A percentile compares a stretch with the other conserved stretches of the same genome.
Conservation (phyloP, 2,113 vertebrate species). For the Falco punctatus region DNA sequence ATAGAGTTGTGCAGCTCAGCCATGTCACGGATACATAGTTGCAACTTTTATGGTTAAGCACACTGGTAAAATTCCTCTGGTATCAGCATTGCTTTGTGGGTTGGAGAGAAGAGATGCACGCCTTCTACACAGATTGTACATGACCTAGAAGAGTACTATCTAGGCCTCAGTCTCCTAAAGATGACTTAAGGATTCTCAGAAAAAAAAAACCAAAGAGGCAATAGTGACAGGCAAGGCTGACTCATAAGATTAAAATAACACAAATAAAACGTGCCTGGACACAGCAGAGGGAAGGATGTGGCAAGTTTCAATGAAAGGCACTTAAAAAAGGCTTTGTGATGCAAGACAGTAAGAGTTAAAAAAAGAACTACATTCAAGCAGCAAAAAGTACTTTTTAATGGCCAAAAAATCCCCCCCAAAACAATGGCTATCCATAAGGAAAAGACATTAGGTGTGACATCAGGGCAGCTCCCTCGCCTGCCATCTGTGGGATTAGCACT, state of each 20-base stretch:
- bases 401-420: neutral
- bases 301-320: neutral
- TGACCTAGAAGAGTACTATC: neutral
- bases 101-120: neutral
- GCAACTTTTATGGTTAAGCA: no score
- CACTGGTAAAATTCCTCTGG: no score
- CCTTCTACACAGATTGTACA: neutral
- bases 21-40: no score
- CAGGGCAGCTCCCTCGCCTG: neutral
- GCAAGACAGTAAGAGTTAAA: constrained; percentile 8
- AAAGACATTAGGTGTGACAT: constrained; percentile 24
- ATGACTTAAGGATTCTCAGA: neutral
- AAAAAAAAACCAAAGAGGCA: neutral
- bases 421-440: constrained; percentile 44
- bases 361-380: neutral
- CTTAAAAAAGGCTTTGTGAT: constrained; percentile 6
- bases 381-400: neutral
- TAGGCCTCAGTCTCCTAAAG: neutral
- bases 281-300: constrained; percentile 30
- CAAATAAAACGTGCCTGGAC: constrained; percentile 20
- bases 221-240: neutral
- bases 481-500: neutral
- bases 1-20: no score
- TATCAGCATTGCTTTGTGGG: neutral
- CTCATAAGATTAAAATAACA: constrained; percentile 39